Conservation (phyloP, 2,888 invertebrate genomes). For the Balanococcus diminutus region DNA sequence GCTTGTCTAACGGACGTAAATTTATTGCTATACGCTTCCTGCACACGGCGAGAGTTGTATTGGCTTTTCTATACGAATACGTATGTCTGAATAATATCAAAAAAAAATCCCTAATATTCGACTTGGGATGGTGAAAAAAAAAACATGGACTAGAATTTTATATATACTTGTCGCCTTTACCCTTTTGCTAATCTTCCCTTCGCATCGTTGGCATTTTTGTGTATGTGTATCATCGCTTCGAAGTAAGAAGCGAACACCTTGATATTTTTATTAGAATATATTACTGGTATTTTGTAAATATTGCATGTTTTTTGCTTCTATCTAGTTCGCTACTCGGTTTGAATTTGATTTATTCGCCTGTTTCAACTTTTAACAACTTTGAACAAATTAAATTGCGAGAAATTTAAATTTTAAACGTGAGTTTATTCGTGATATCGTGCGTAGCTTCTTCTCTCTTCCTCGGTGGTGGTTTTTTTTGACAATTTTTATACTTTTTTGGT, state of each 20-base stretch:
- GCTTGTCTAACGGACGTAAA: constrained; percentile 9
- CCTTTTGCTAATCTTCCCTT: neutral
- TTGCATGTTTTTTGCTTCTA: neutral
- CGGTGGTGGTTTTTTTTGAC: neutral
- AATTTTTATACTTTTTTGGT: neutral
- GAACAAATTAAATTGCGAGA: constrained; percentile 19
- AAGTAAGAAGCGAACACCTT: neutral
- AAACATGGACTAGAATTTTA: neutral
- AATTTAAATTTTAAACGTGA: constrained; percentile 18
- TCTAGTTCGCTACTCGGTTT: constrained; percentile 6
- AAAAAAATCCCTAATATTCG: neutral
- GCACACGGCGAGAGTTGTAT: neutral
- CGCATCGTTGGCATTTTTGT: neutral
- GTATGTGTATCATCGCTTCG: neutral
- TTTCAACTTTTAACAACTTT: constrained; percentile 24
- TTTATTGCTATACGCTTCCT: constrained; percentile 18
- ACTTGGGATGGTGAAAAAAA: neutral
- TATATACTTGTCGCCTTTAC: constrained; percentile 12
- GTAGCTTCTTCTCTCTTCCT: neutral
- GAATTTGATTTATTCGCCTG: constrained; percentile 25
- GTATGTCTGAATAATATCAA: constrained; percentile 10
- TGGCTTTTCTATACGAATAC: neutral
- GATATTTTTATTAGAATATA: constrained; percentile 27
- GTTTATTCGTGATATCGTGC: constrained; percentile 19
- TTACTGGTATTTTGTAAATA: constrained; percentile 17